Conservation (phyloP, 2,888 invertebrate genomes). For the Drosophila tanythrix region DNA sequence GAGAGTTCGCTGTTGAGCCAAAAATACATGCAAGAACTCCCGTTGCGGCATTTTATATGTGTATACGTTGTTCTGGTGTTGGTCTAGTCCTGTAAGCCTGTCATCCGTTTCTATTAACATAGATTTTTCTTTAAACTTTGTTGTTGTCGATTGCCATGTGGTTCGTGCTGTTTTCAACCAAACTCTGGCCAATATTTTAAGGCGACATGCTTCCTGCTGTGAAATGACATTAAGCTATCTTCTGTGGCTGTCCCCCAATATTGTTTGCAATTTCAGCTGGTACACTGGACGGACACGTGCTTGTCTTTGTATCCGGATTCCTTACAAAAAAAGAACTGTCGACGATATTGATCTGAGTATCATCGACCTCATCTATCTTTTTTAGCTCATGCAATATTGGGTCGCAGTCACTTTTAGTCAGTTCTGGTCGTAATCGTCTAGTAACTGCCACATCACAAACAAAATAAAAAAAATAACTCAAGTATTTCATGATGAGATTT, state of each 20-base stretch:
- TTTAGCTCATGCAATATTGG: not conserved
- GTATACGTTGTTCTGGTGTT: not conserved
- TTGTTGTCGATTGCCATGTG: not conserved
- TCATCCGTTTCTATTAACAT: not conserved
- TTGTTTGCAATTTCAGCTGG: not conserved
- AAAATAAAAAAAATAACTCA: not conserved
- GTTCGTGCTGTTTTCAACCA: not conserved
- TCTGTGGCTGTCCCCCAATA: not conserved
- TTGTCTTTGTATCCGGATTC: not conserved
- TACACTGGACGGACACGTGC: not conserved
- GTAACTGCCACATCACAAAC: not conserved
- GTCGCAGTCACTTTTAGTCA: not conserved
- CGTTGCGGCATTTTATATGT: not conserved
- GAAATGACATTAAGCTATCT: not conserved
- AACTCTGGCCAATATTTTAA: not conserved
- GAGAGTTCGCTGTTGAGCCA: not conserved
- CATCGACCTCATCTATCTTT: not conserved
- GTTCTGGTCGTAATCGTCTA: not conserved
- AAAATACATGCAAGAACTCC: not conserved
- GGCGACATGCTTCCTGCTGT: not conserved
- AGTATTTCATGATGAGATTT: not conserved
- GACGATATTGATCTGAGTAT: not conserved
- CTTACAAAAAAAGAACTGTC: not conserved
- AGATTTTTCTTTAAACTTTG: not conserved
- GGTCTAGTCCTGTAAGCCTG: not conserved